Conservation (phyloP, 2,113 vertebrate genomes). For the Sander lucioperca region DNA sequence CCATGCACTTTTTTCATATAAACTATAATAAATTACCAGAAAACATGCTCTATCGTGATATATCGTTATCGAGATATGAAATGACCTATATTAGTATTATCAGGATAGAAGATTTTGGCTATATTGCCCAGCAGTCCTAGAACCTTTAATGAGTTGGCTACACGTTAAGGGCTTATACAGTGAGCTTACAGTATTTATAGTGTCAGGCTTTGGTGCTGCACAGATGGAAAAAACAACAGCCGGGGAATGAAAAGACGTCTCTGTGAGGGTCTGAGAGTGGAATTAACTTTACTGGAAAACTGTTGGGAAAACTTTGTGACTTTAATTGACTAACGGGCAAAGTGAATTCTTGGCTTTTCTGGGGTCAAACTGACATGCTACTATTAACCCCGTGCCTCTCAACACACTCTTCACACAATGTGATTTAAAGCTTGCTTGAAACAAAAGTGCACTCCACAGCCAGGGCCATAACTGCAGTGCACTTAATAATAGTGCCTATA, state of each 20-base stretch:
- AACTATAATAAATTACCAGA: too few relatives aligned
- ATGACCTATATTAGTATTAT: too few relatives aligned
- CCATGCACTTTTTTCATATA: too few relatives aligned
- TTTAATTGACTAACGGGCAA: conserved; percentile 57
- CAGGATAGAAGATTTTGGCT: too few relatives aligned
- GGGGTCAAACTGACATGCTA: conserved; percentile 15
- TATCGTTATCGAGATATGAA: too few relatives aligned
- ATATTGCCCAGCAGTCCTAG: too few relatives aligned
- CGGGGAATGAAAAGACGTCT: conserved; percentile 79
- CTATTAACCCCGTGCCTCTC: conserved; percentile 8
- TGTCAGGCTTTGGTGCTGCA: conserved; percentile 62
- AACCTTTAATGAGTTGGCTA: conserved; percentile 5
- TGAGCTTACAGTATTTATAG: conserved; percentile 49
- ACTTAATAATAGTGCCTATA: conserved; percentile 58
- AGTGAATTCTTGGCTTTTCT: conserved; percentile 37
- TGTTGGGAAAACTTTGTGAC: conserved; percentile 37
- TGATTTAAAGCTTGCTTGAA: conserved; percentile 10
- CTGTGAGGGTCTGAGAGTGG: conserved; percentile 65
- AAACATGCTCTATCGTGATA: too few relatives aligned
- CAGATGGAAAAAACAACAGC: conserved; percentile 81
- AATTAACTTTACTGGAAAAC: conserved; percentile 62
- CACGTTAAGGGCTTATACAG: conserved; percentile 25
- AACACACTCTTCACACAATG: conserved; percentile 9
- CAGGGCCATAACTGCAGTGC: conserved; percentile 4
- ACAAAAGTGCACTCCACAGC: conserved; percentile 6